Evolutionary conservation across 2,113 vertebrate genomes (phyloP).

Genomic region (Empidonax alnorum): DNA sequence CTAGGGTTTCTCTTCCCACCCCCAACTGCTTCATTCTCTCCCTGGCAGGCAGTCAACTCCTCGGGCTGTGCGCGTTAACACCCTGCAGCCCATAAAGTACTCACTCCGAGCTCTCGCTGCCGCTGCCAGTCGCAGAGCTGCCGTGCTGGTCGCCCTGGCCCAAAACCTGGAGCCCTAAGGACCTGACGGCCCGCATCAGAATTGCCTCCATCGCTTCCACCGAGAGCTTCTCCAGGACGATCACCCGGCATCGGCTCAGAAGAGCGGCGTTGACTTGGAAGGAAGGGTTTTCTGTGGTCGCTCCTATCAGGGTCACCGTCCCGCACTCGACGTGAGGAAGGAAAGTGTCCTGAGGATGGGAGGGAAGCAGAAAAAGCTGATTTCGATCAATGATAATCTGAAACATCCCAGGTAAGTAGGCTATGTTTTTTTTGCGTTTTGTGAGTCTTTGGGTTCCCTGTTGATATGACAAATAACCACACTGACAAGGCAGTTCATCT

Average conservation of each 20-base stretch:
- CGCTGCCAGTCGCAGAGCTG: conserved; percentile 71
- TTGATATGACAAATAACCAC: neutral
- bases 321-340: conserved; percentile 96
- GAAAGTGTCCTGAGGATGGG: conserved; percentile 87
- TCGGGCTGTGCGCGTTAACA: conserved; percentile 66
- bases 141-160: conserved; percentile 57
- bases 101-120: conserved; percentile 81
- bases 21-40: conserved; percentile 47
- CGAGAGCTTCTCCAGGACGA: conserved; percentile 90
- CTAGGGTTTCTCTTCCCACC: conserved; percentile 51
- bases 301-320: conserved; percentile 93
- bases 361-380: conserved; percentile 74
- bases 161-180: conserved; percentile 85
- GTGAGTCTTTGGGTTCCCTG: neutral
- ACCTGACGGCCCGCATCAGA: conserved; percentile 83
- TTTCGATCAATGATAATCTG: conserved; percentile 52
- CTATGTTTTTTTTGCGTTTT: neutral
- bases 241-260: conserved; percentile 92
- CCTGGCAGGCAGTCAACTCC: conserved; percentile 74
- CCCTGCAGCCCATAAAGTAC: conserved; percentile 76
- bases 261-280: conserved; percentile 95
- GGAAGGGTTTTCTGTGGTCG: conserved; percentile 97
- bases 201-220: conserved; percentile 90
- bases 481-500: neutral
- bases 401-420: conserved; percentile 68